Percentiles rank a stretch among this genome's conserved stretches.
phyloP scores from a whole-genome alignment of 2,797 vertebrate genomes.

The Serranus cabrilla region DNA sequence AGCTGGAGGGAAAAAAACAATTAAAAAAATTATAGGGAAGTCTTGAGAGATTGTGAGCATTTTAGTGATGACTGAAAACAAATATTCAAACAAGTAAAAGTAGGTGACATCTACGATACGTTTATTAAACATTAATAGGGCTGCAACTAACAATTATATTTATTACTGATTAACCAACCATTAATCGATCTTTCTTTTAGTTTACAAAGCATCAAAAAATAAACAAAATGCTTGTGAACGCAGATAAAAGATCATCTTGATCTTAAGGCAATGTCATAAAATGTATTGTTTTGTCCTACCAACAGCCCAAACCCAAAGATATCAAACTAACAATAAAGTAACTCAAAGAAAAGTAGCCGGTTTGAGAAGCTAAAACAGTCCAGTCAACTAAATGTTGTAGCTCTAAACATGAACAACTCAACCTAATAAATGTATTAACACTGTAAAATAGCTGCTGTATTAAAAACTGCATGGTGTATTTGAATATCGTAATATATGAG shows the following conservation, averaged over 20 bases:
- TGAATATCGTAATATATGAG: not conserved
- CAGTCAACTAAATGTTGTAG: not conserved
- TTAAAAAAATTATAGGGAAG: not conserved
- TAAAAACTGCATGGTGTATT: not conserved
- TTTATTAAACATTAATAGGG: not conserved
- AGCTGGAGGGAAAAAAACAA: slow-evolving; percentile 81
- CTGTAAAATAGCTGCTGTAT: too few relatives aligned
- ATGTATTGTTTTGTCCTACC: not conserved
- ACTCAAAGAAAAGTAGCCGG: not conserved
- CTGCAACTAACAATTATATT: not conserved
- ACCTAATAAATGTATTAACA: not conserved
- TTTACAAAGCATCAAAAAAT: not conserved
- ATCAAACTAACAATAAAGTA: not conserved
- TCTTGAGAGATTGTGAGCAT: not conserved
- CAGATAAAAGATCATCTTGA: not conserved
- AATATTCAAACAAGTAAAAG: not conserved
- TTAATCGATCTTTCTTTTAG: not conserved
- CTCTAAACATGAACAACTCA: not conserved
- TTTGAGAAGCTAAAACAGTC: not conserved
- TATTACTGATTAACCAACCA: not conserved
- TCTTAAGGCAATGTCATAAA: not conserved
- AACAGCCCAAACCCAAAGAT: not conserved
- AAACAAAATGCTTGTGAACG: not conserved
- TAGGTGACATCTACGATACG: not conserved
- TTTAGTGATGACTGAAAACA: not conserved